Evolutionary conservation across 2,113 vertebrate species (phyloP), one percentile per base, ranked within the genome.

Genomic region (Gambusia affinis): DNA sequence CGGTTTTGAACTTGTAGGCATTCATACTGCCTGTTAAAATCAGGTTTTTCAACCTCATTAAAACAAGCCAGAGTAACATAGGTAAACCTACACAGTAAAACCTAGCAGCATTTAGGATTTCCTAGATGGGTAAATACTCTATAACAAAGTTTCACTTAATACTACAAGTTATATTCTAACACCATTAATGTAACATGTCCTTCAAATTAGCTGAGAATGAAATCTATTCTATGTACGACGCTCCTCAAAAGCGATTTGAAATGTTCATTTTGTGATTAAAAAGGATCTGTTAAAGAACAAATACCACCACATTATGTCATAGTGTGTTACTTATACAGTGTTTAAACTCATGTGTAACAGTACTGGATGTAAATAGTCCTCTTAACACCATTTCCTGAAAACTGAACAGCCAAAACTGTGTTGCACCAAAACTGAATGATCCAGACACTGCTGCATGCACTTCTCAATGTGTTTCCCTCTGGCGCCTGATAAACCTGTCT

Each of bases 301-400:
- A 90, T 72, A 60, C 73, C 83, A 69, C 83, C 35, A 54, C 51
- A 72, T 75, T 74, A 73, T 47, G 62, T 72, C 47, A 60, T 81
- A 61, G 74, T 77, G 31, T 69, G 64, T 90, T 88, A 88, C 76
- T 80, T 60, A 79, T 78, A 85, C 89, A 77, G 80, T 91, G 90
- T 92, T 92, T 85, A 84, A 86, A 81, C 44, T 75, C 7, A 73
- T 75, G 67, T 84, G 78, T 72, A 89, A 87, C 84, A 85, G 75
- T 88, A 67, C 78, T 81, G 71, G 76, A 70, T 63, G 54, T 79
- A 75, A 88, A 75, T 82, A 80, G 83, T 82, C 57, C 2, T 75
- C 28, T 73, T n/a, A 64, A 73, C 73, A 67, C 27, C 67, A 70
- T 73, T 86, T 64, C 82, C 81, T 87, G 82, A 79, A 67, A 5